Conservation (phyloP, 1,140 invertebrate genomes). For the Trichogramma pretiosum region DNA sequence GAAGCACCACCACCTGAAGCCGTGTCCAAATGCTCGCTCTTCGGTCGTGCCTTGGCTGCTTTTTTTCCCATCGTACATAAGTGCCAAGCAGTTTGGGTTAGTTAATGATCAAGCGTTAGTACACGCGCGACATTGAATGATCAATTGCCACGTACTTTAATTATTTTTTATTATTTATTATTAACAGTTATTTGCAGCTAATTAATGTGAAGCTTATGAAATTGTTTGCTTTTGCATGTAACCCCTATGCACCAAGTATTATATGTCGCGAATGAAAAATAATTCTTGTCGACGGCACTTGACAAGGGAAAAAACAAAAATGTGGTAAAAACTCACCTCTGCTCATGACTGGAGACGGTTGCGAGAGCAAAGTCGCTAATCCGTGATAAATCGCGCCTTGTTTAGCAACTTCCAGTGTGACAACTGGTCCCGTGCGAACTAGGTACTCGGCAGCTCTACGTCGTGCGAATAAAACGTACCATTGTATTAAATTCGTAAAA, state of each 20-base stretch:
- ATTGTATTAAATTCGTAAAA: not conserved
- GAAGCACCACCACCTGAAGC: constrained; percentile 9
- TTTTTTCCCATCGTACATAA: no score
- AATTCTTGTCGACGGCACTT: no score
- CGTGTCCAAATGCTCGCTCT: constrained; percentile 40
- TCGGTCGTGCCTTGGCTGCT: constrained; percentile 41
- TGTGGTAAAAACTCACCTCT: constrained; percentile 75
- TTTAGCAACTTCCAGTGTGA: constrained; percentile 92
- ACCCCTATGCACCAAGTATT: no score
- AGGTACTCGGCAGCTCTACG: constrained; percentile 88
- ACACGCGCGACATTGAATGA: constrained; percentile 17
- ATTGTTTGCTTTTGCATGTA: no score
- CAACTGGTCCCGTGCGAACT: constrained; percentile 84
- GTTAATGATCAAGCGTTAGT: constrained; percentile 45
- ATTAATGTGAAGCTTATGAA: no score
- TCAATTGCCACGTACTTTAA: not conserved
- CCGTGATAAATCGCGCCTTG: constrained; percentile 96
- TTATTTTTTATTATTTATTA: not conserved
- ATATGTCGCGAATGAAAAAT: no score
- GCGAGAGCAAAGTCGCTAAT: constrained; percentile 83
- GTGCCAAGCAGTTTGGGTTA: no score
- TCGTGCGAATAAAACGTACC: constrained; percentile 3
- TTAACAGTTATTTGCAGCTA: no score
- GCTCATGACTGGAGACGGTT: constrained; percentile 76
- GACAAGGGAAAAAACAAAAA: no score